Percentiles rank a stretch among this genome's conserved stretches.
These are phyloP conservation scores for Corydoras sp. DNA, from an alignment of 2,113 vertebrate species.

Conservation along the genomic window DNA sequence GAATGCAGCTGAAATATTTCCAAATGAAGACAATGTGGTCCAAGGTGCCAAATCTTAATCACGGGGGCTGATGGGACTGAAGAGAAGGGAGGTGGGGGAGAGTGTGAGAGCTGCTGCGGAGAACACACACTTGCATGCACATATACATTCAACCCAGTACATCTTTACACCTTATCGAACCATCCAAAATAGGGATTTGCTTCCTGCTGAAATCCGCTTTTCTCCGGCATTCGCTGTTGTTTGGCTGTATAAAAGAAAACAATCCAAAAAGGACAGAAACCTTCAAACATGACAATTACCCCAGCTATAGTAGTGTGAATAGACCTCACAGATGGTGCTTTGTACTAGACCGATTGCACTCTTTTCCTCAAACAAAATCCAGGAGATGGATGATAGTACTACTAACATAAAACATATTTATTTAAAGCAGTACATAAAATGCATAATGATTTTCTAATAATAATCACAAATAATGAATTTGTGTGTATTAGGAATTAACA, in stretches of 20 bases:
- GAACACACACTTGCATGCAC: conserved; percentile 41
- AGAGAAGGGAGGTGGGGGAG: conserved; percentile 43
- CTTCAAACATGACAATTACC: conserved; percentile 31
- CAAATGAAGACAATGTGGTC: conserved; percentile 83
- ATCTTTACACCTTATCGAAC: conserved; percentile 42
- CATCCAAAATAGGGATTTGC: conserved; percentile 30
- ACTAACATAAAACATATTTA: no score
- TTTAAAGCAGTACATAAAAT: no score
- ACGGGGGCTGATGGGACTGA: conserved; percentile 54
- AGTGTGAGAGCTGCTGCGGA: conserved; percentile 51
- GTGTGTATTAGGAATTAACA: no score
- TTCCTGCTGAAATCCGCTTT: conserved; percentile 29
- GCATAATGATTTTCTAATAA: no score
- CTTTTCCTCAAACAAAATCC: conserved; percentile 31
- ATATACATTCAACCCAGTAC: conserved; percentile 41
- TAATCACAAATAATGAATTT: no score
- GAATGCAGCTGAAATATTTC: conserved; percentile 93
- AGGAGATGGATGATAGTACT: conserved; percentile 5
- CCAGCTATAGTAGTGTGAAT: conserved; percentile 31
- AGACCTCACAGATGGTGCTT: conserved; percentile 47
- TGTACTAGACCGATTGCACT: conserved; percentile 39
- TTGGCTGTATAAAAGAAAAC: conserved; percentile 34
- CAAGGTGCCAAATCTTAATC: conserved; percentile 65
- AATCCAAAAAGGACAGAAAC: conserved; percentile 33
- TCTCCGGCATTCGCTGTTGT: conserved; percentile 25